Base-by-base conservation (phyloP, 2,888 invertebrate genomes). In the Andrena bicolor region DNA sequence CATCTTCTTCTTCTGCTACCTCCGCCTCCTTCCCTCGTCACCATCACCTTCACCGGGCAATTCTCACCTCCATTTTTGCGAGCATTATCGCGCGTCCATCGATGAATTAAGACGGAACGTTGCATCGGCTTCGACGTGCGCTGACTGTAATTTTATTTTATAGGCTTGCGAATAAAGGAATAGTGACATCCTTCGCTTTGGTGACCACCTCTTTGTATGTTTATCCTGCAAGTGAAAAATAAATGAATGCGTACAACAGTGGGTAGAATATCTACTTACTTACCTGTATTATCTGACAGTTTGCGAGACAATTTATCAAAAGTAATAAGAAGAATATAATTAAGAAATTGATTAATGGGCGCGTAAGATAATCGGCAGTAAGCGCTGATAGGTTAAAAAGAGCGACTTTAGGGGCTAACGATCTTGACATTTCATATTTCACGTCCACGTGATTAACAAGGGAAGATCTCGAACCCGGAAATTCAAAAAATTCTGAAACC, bases 1-100 rank as follows among this genome's bases (percentile, higher is more conserved):
- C 85, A 84, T 86, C 88, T 79, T 84, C 77, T 75, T 76, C 49
- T 66, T 48, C 61, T 53, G 16, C 56, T 30, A 30, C 58, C 61
- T 70, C 48, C 26, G 32, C 26, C 41, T 61, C 23, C 65, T 51
- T 23, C 4, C 20, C 49, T 53, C 58, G 28, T 56, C 26, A 49
- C 73, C 71, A 78, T 77, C 78, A 63, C 74, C 66, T 13, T 16
- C 70, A 10, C 30, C 60, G 35, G 48, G 28, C 66, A 76, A 82
- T 75, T 82, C 76, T 72, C 56, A 63, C 64, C 71, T 53, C 63
- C 58, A 68, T 79, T 74, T 80, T 72, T 72, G 35, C 58, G 2
- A 35, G 26, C 51, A 26, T 58, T 53, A 64, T 82, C 53, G 7
- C 26, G 2, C 61, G 35, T 4, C 13, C 41, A 30, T 78, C 78